Percentiles rank a stretch among this genome's conserved stretches.
Evolutionary conservation across 2,888 invertebrate genomes (phyloP).

Genomic region (Mystacides longicornis): DNA sequence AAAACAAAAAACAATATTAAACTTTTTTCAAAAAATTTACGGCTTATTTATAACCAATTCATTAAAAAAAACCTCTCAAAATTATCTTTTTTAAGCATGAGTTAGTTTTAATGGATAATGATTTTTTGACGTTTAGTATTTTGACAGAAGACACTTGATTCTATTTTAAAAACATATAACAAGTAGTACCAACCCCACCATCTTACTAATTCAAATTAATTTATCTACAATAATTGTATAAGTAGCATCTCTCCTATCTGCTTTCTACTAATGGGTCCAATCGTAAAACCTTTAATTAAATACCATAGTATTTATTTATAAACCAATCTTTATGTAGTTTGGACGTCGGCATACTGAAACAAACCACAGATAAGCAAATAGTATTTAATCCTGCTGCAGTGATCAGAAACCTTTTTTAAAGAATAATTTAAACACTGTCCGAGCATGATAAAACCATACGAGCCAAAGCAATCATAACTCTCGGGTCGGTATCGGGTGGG

Average conservation of each 20-base stretch:
- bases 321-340: background rate
- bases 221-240: background rate
- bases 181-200: background rate
- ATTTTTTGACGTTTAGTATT: background rate
- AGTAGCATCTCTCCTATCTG: background rate
- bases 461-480: no score
- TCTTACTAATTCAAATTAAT: background rate
- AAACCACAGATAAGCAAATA: constrained; percentile 1
- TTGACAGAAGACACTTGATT: background rate
- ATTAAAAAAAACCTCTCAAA: no score
- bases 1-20: no score
- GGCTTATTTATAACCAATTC: no score
- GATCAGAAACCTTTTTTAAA: no score
- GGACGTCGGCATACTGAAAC: background rate
- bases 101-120: no score
- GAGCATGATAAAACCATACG: no score
- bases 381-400: no score
- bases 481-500: no score
- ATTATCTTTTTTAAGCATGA: no score
- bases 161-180: background rate
- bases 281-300: background rate
- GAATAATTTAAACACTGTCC: no score
- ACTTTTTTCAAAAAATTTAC: no score
- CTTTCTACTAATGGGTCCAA: constrained; percentile 1
- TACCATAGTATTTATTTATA: background rate